Base-by-base conservation (phyloP, 1,140 invertebrate genomes). In the Drosophila setifemur region DNA sequence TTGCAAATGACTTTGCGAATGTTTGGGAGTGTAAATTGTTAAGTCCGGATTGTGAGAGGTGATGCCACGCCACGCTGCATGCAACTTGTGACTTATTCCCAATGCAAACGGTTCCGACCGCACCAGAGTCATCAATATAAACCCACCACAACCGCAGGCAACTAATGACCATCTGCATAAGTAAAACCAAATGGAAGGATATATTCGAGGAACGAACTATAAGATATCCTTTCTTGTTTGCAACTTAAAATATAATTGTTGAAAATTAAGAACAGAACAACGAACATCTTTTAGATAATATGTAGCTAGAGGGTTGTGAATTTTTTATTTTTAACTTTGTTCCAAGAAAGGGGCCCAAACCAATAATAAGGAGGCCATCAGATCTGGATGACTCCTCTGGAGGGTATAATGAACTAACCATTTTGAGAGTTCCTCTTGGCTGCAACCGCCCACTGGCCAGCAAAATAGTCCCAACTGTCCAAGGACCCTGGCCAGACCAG, bases 391-490 rank as follows among this genome's bases (percentile, higher is more conserved):
- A 57, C 37, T 28, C 14, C 8, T 23, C 19, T 25, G n/a, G 6
- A 58, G 57, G 21, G 37, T 57, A 58, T 64, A 64, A 64, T 64
- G 58, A 64, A 64, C 33, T 16, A n/a, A 63, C 18, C 60, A 63
- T 25, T 28, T 26, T 7, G 52, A 31, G 60, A 31, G 19, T 58
- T 58, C 25, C 19, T 14, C 21, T 14, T 8, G 9, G 37, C 14
- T 11, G 33, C 33, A 37, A 18, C 33, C 14, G 33, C 33, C 33
- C 33, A 49, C 23, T 9, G 44, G 11, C 67, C 53, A 58, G 39
- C 25, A 42, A 60, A 58, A 70, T 70, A 70, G 53, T 60, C 25
- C 47, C 63, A 67, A 67, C 44, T 60, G 66, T 70, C 53, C 53
- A 42, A 50, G 31, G 19, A 40, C 44, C 53, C 29, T 44, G 44